Base-by-base conservation (phyloP, 2,797 vertebrate species). In the Cynopterus sphinx region DNA sequence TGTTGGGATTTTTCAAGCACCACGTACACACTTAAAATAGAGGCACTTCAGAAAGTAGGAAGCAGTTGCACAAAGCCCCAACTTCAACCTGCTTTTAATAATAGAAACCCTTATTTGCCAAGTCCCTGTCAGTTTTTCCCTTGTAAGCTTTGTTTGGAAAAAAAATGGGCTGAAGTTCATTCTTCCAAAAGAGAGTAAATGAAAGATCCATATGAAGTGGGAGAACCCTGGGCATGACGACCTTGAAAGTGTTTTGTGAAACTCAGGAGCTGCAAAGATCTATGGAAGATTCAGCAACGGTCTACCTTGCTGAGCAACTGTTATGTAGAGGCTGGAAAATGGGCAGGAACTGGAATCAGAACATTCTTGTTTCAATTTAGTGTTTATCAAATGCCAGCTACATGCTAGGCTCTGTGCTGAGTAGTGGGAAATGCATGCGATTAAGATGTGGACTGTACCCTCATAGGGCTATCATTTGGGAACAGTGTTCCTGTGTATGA, bases 61-160 rank as follows among this genome's bases (percentile, higher is more conserved):
- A 95, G 86, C 86, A 91, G 90, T 95, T 95, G 28, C 31, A 83
- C 61, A 90, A 91, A 96, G 49, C n/a, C 57, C 82, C 53, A 92
- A 90, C 93, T 95, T 89, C 90, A 96, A 89, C 92, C 92, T 95
- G 93, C 93, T 96, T 96, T 96, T 97, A 96, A 96, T 94, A 96
- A 96, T 95, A 96, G 96, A 96, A 96, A 95, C 68, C 75, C 83
- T 89, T 94, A 96, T 89, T 97, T 97, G 84, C 96, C 97, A 97
- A 97, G 86, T 81, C 51, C 26, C 17, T 95, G 95, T 73, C 91
- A 87, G 87, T 92, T 77, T 85, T 75, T 61, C 65, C 87, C 84
- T 85, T 46, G 73, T 67, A 87, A 79, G 92, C 85, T 95, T 93
- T 97, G 90, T 96, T 96, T 92, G 92, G 96, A 95, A 96, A 96